These are phyloP conservation scores for Erythrolamprus reginae DNA, from an alignment of 2,113 vertebrate genomes.

Conservation along the genomic window DNA sequence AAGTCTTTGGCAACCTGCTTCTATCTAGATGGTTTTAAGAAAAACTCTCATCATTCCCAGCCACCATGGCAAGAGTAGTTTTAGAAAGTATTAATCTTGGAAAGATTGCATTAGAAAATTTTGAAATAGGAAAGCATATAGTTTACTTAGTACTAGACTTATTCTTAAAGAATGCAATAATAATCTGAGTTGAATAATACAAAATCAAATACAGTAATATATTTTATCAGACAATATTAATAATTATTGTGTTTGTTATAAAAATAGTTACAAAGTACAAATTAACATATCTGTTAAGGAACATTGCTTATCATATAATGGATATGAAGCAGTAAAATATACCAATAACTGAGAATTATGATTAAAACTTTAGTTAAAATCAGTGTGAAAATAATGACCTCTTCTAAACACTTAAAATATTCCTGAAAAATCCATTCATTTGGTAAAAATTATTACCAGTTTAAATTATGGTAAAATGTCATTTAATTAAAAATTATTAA, in stretches of 20 bases:
- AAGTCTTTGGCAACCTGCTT: not conserved
- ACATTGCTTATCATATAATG: not conserved
- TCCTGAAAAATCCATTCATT: conserved; percentile 9
- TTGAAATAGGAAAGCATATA: not conserved
- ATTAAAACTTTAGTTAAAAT: conserved; percentile 4
- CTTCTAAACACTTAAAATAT: not conserved
- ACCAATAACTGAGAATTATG: not conserved
- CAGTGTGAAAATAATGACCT: not conserved
- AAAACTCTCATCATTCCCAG: not conserved
- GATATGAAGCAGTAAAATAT: not conserved
- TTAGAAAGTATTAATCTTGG: not conserved
- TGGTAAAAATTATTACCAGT: not conserved
- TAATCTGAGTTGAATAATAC: not conserved
- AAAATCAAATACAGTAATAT: conserved; percentile 8
- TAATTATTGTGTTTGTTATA: conserved; percentile 12
- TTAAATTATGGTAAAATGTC: conserved; percentile 21
- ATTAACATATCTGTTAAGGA: not conserved
- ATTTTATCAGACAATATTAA: not conserved
- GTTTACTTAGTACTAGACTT: not conserved
- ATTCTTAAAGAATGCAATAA: not conserved
- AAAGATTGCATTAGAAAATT: not conserved
- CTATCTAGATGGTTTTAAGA: not conserved
- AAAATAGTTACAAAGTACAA: not conserved
- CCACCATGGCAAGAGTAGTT: not conserved
- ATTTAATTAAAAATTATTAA: not conserved